Conservation (phyloP, 2,113 vertebrate species). For the Suricata suricatta region DNA sequence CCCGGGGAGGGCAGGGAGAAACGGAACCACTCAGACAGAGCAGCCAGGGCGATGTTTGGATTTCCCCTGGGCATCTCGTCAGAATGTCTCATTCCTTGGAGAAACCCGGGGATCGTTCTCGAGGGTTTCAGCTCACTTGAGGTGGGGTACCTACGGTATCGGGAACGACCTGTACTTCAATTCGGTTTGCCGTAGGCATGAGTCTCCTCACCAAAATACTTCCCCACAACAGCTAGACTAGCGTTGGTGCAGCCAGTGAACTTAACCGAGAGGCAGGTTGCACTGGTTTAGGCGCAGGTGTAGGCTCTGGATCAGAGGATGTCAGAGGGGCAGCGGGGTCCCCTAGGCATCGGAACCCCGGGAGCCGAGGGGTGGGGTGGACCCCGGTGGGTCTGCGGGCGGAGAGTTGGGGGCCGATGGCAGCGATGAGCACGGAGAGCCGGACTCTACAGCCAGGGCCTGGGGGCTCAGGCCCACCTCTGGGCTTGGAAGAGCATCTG, state of each 20-base stretch:
- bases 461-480: too few species aligned
- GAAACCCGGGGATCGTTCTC: neutral
- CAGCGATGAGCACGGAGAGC: neutral
- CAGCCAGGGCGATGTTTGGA: too few species aligned
- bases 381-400: too few species aligned
- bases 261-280: fast-evolving
- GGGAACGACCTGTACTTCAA: fast-evolving
- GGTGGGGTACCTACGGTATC: too few species aligned
- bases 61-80: neutral
- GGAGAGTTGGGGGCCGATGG: neutral
- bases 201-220: fast-evolving
- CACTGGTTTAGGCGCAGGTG: neutral
- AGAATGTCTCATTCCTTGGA: neutral
- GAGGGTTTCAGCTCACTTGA: too few species aligned
- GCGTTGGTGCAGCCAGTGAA: fast-evolving
- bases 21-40: too few species aligned
- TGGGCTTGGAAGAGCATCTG: fast-evolving
- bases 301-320: neutral
- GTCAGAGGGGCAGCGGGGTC: neutral
- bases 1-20: neutral
- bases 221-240: neutral
- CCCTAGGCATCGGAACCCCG: neutral
- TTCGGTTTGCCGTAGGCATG: neutral
- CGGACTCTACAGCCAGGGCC: neutral
- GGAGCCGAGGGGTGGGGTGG: neutral